Conservation (phyloP, 1,140 invertebrate species). For the Pollicipes pollicipes region DNA sequence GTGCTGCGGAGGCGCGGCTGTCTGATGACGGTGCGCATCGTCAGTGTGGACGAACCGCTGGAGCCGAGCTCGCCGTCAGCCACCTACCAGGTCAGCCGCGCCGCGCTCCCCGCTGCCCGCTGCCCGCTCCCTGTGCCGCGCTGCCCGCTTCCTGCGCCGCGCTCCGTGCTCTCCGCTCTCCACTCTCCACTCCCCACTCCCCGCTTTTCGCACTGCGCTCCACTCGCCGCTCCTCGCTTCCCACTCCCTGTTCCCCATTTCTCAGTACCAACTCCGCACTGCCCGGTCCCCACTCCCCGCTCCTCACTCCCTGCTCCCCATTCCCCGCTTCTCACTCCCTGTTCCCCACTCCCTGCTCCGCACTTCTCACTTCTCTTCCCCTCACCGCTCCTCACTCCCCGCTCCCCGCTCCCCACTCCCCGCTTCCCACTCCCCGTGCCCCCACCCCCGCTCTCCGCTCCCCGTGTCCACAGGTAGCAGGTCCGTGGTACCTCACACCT, state of each 20-base stretch:
- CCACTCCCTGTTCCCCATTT: constrained; percentile 9
- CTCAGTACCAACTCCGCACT: constrained; percentile 13
- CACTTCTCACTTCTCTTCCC: no score
- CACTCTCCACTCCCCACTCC: background rate
- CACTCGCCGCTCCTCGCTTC: background rate
- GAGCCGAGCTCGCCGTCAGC: background rate
- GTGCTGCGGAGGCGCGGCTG: constrained; percentile 29
- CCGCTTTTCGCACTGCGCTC: background rate
- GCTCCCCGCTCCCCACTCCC: no score
- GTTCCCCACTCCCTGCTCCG: no score
- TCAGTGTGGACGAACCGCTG: constrained; percentile 19
- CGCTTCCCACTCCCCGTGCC: no score
- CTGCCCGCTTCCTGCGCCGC: no score
- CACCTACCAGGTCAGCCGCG: background rate
- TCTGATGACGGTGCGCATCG: constrained; percentile 27
- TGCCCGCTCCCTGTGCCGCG: background rate
- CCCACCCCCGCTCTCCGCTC: no score
- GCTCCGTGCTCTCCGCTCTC: background rate
- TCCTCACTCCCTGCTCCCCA: no score
- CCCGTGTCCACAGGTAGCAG: no score
- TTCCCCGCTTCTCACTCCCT: no score
- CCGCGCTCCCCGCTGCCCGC: background rate
- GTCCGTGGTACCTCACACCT: no score
- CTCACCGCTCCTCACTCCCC: no score
- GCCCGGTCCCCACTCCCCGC: no score